These are phyloP conservation scores for Acanthurus lineatus DNA, from an alignment of 2,797 vertebrate genomes.

Conservation along the genomic window DNA sequence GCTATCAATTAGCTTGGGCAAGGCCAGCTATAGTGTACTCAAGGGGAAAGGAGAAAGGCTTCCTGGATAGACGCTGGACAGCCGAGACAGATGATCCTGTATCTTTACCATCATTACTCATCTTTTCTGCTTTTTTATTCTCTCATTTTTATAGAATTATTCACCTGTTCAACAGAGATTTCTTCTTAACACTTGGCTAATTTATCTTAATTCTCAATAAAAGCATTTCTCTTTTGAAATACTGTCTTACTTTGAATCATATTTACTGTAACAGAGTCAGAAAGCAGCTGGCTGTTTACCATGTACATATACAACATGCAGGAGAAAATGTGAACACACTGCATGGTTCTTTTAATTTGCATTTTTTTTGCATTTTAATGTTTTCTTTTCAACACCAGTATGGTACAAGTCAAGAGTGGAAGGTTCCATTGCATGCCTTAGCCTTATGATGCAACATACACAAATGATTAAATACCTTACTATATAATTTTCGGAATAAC, in stretches of 20 bases:
- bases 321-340: conserved; percentile 12
- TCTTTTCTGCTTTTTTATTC: conserved; percentile 23
- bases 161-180: conserved; percentile 3
- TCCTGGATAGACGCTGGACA: conserved; percentile 58
- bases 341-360: conserved; percentile 16
- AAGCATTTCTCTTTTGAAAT: conserved; percentile 9
- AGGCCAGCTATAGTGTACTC: conserved; percentile 64
- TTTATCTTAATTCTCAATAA: conserved; percentile 39
- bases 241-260: conserved; percentile 1
- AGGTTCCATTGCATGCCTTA: conserved; percentile 9
- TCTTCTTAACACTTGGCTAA: conserved; percentile 21
- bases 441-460: conserved; percentile 8
- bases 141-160: conserved; percentile 36
- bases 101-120: conserved; percentile 25
- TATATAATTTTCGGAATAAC: conserved; percentile 38
- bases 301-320: neutral
- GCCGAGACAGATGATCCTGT: conserved; percentile 34
- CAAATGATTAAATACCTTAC: conserved; percentile 17
- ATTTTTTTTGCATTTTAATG: neutral
- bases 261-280: neutral
- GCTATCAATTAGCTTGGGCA: conserved; percentile 82
- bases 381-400: conserved; percentile 44
- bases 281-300: conserved; percentile 8
- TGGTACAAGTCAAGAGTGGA: conserved; percentile 11
- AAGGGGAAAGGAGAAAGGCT: conserved; percentile 53